phyloP scores from a whole-genome alignment of 2,888 invertebrate species.

The Colletes collaris region DNA sequence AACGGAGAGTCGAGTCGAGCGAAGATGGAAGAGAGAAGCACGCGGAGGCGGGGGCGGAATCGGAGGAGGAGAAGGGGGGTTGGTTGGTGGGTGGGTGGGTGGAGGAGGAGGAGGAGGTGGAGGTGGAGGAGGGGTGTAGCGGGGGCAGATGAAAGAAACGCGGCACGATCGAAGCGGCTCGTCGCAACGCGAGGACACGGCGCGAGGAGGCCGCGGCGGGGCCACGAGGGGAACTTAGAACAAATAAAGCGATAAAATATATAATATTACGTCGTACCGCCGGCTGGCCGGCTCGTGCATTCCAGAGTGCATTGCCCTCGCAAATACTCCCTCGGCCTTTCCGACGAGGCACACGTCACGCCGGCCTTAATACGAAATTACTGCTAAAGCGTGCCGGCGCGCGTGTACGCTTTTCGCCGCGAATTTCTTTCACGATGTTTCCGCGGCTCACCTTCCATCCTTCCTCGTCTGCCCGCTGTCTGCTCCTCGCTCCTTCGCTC shows the following conservation, averaged over 20 bases:
- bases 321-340: constrained; percentile 75
- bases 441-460: constrained; percentile 29
- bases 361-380: constrained; percentile 71
- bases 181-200: constrained; percentile 45
- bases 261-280: constrained; percentile 79
- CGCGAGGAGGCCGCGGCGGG: constrained; percentile 32
- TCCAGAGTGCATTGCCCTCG: constrained; percentile 80
- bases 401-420: constrained; percentile 62
- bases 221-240: constrained; percentile 75
- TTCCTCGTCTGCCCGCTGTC: constrained; percentile 8
- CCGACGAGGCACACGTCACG: constrained; percentile 69
- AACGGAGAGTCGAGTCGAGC: constrained; percentile 41
- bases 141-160: constrained; percentile 36
- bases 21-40: constrained; percentile 13
- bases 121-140: background rate
- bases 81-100: background rate
- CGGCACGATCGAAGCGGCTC: constrained; percentile 50
- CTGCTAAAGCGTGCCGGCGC: constrained; percentile 66
- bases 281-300: constrained; percentile 78
- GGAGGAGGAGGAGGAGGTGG: background rate
- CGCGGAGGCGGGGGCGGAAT: background rate
- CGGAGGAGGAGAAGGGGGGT: background rate
- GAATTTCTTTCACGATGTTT: constrained; percentile 50
- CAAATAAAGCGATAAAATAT: constrained; percentile 83
- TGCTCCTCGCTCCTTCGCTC: background rate